Conservation (phyloP, 2,797 vertebrate species). For the Pogoniulus pusillus region DNA sequence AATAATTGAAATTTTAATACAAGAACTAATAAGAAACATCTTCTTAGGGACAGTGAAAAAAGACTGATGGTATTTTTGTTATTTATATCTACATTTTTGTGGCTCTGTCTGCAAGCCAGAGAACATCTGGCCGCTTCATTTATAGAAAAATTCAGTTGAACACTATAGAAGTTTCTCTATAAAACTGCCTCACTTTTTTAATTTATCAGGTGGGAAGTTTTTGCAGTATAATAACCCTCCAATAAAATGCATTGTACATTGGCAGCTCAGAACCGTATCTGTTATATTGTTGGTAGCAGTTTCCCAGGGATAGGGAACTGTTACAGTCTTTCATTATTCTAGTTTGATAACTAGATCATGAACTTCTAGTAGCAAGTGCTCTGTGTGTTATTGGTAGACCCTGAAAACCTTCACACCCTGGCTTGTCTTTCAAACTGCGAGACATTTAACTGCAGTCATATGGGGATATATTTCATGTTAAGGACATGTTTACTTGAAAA, state of each 20-base stretch:
- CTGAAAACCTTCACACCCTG: background rate
- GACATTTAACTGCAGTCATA: background rate
- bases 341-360: background rate
- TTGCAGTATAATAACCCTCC: background rate
- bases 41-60: background rate
- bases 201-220: background rate
- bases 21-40: background rate
- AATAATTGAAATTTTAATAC: background rate
- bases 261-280: background rate
- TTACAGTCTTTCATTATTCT: background rate
- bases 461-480: background rate
- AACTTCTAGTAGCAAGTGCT: background rate
- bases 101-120: background rate
- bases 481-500: background rate
- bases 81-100: background rate
- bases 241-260: background rate
- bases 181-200: background rate
- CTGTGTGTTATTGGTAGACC: background rate
- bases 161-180: background rate
- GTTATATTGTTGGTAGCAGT: background rate
- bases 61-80: background rate
- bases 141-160: background rate
- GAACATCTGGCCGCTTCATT: background rate
- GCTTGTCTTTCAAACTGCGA: background rate
- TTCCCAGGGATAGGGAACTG: background rate